Conservation (phyloP, 2,797 vertebrate species). For the Danio jaintianensis region DNA sequence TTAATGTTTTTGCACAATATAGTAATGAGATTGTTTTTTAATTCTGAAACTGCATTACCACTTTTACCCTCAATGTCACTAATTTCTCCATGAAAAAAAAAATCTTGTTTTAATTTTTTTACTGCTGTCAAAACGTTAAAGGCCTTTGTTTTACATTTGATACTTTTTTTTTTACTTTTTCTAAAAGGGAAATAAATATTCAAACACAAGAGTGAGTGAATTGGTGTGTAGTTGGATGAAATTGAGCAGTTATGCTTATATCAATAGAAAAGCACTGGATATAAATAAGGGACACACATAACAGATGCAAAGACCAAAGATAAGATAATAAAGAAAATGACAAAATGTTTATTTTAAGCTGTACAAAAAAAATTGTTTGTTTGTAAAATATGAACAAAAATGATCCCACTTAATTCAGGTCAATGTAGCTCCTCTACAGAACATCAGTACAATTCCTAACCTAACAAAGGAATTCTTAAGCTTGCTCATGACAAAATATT, state of each 20-base stretch:
- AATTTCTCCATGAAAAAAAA: not conserved
- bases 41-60: not conserved
- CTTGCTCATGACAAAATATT: not conserved
- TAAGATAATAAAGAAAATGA: too few relatives aligned
- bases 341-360: conserved; percentile 31
- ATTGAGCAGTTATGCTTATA: not conserved
- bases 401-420: not conserved
- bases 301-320: not conserved
- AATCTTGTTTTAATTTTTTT: too few relatives aligned
- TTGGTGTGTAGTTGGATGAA: not conserved
- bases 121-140: conserved; percentile 1
- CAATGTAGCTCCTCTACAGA: not conserved
- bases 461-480: not conserved
- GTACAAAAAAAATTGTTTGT: conserved; percentile 9
- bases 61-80: not conserved
- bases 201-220: not conserved
- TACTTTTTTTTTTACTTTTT: not conserved
- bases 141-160: not conserved
- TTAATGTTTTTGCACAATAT: too few relatives aligned
- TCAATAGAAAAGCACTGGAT: not conserved
- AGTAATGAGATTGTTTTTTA: not conserved
- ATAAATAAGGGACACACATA: not conserved
- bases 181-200: conserved; percentile 14
- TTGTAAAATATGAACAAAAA: conserved; percentile 15
- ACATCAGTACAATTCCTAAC: not conserved